Evolutionary conservation across 2,888 invertebrate species (phyloP).

Genomic region (Drosophila rellima): DNA sequence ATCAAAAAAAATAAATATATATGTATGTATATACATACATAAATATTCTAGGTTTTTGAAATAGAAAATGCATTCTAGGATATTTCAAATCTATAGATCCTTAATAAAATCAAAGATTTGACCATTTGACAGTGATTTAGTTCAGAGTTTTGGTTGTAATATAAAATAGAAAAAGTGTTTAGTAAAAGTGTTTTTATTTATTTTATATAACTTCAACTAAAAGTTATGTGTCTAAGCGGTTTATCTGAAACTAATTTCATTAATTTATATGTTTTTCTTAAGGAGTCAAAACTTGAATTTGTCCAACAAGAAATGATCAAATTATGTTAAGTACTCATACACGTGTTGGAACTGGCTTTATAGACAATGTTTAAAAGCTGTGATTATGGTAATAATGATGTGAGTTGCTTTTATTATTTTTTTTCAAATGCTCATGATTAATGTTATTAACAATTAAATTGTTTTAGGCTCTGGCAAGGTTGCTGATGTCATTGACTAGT

Average conservation of each 20-base stretch:
- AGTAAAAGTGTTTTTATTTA: not conserved
- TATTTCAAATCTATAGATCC: too few species aligned
- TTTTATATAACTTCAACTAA: not conserved
- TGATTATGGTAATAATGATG: slow-evolving; percentile 54
- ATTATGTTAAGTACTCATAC: slow-evolving; percentile 5
- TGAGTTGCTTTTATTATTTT: slow-evolving; percentile 7
- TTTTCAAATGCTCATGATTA: slow-evolving; percentile 53
- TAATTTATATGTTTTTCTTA: not conserved
- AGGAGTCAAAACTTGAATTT: not conserved
- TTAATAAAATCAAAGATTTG: too few species aligned
- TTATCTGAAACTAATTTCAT: not conserved
- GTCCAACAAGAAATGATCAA: not conserved
- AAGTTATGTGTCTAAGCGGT: not conserved
- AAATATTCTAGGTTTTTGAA: not conserved
- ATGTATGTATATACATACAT: too few species aligned
- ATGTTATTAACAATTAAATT: slow-evolving; percentile 56
- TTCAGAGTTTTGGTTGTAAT: too few species aligned
- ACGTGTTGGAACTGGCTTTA: slow-evolving; percentile 12
- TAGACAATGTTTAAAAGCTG: slow-evolving; percentile 31
- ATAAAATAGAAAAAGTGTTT: not conserved
- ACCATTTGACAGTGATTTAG: too few species aligned
- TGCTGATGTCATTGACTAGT: slow-evolving; percentile 55
- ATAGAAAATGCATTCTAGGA: too few species aligned
- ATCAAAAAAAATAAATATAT: not conserved
- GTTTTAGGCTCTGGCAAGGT: slow-evolving; percentile 57